phyloP scores from a whole-genome alignment of 1,140 invertebrate species.

The Cyphomyrmex costatus region DNA sequence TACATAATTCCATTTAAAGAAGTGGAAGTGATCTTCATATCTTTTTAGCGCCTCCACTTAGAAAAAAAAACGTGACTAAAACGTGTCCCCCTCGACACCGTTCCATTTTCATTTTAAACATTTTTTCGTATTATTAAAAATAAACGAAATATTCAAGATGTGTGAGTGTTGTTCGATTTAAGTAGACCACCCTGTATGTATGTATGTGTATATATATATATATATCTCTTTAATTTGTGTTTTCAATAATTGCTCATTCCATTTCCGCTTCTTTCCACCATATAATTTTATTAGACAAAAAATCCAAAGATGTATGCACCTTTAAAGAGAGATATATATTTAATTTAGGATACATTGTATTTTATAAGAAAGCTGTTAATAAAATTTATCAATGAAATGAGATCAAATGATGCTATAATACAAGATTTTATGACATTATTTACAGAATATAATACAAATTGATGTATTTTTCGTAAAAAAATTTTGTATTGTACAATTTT shows the following conservation, averaged over 20 bases:
- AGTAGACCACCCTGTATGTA: no score
- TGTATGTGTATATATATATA: no score
- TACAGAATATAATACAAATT: constrained; percentile 51
- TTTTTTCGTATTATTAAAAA: no score
- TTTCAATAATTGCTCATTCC: constrained; percentile 17
- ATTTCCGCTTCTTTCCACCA: not conserved
- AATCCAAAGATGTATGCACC: not conserved
- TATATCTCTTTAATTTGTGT: constrained; percentile 31
- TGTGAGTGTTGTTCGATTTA: no score
- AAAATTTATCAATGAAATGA: constrained; percentile 23
- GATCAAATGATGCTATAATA: constrained; percentile 44
- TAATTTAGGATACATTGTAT: constrained; percentile 31
- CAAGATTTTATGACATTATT: constrained; percentile 19
- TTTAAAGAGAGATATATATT: constrained; percentile 40
- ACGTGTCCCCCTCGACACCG: no score
- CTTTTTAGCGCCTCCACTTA: no score
- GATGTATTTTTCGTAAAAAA: constrained; percentile 27
- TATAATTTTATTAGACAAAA: constrained; percentile 2
- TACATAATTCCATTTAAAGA: no score
- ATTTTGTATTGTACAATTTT: constrained; percentile 22
- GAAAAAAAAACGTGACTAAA: no score
- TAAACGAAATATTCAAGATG: no score
- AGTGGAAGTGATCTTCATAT: no score
- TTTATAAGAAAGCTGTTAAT: not conserved
- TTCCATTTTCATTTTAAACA: no score